phyloP scores from a whole-genome alignment of 2,113 vertebrate genomes.

The Neoarius graeffei region DNA sequence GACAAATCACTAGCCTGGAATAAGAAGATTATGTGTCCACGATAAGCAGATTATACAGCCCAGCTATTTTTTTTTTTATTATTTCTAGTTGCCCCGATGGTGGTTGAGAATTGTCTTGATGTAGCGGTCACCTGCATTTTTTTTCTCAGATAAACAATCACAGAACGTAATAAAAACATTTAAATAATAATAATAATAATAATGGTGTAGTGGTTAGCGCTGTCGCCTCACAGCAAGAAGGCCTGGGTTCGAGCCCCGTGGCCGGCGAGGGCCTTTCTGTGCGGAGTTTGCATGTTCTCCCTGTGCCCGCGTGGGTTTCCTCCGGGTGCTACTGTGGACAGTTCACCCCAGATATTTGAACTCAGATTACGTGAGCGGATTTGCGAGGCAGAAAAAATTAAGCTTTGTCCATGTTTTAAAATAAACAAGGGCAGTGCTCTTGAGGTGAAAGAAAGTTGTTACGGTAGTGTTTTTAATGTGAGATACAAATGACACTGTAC shows the following conservation, averaged over 20 bases:
- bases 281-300: no score
- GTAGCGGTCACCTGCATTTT: not conserved
- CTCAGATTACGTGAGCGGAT: not conserved
- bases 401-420: not conserved
- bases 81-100: not conserved
- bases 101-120: not conserved
- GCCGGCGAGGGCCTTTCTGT: no score
- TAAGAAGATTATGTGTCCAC: not conserved
- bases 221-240: no score
- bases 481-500: not conserved
- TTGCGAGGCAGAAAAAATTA: not conserved
- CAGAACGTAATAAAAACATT: not conserved
- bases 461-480: not conserved
- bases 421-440: not conserved
- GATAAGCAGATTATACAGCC: not conserved
- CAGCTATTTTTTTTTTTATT: not conserved
- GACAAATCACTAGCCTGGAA: conserved; percentile 12
- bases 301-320: no score
- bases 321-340: no score
- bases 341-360: no score
- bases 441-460: not conserved
- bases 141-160: not conserved
- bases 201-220: no score
- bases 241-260: no score
- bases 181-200: not conserved